Evolutionary conservation across 30 jellyfish, hydroid and myxozoan genomes (phyloP), one percentile per base, ranked within the genome.

Genomic region (Chrysaora quinquecirrha): DNA sequence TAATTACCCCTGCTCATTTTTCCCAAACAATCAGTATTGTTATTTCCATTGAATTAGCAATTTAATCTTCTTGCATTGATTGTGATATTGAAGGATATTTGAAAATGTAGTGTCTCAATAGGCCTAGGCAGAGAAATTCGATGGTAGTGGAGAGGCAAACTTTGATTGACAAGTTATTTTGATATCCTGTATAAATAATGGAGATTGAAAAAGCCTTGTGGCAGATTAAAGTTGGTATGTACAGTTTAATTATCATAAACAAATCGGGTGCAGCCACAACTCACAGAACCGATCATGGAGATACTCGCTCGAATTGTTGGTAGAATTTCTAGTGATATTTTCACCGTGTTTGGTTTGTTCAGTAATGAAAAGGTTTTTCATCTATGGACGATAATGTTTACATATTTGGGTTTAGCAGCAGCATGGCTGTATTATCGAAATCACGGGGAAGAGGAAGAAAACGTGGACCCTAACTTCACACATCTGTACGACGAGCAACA

Each of bases 381-480:
- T 50, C 30, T 75, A 58, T 73, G 87, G 88, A 78, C 76, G 22
- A 48, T 73, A 47, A 73, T 84, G 87, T 64, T 75, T 48, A 84
- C 87, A 38, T 73, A 84, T 72, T 69, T 75, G 18, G 95, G 88
- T 43, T 62, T 84, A 38, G 95, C 46, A 16, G 87, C 74, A 71
- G 95, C 88, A 1, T 84, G 87, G 87, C 71, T 75, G 25, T 66
- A 71, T 64, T 64, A 64, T 48, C 68, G 84, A 60, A 75, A 73
- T 25, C 88, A 61, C 50, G 92, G 76, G 2, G 75, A 71, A 10
- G 71, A 50, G 1, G 86, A 75, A 1, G 86, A 48, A 12, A 49
- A 32, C 30, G 61, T 1, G 21, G 84, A 34, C 11, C 73, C 48
- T 34, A n/a, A n/a, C n/a, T n/a, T n/a, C n/a, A n/a, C n/a, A n/a